Evolutionary conservation across 2,113 vertebrate species (phyloP), one percentile per base, ranked within the genome.

Genomic region (Xyliphius kryptos): DNA sequence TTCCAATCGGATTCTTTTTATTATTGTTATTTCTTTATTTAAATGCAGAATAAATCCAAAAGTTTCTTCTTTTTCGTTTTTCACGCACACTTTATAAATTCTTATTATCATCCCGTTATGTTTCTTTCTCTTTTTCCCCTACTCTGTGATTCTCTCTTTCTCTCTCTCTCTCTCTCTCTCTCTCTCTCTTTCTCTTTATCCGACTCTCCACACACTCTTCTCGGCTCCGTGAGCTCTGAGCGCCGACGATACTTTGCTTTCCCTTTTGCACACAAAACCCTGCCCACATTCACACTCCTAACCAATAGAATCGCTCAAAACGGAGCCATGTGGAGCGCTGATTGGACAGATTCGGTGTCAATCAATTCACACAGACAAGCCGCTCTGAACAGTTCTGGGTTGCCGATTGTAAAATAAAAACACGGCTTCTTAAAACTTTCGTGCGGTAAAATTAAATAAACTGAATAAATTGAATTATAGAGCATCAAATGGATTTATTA

Each of bases 231-330:
- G 36, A 41, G 54, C 54, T 56, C 54, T 57, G 56, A 57, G 40
- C 56, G 20, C 56, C 7, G 40, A 12, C 17, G 20, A 8, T n/a
- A 9, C 19, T 57, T 26, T 40, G 21, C 56, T 22, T 15, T 14
- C 3, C 56, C 44, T 57, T 57, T 57, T 57, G 56, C 95, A 89
- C 90, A 89, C 91, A 90, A 90, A 91, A 88, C 88, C 81, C 86
- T 77, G 82, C 81, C 88, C 85, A 77, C 83, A 85, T 86, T 83
- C 90, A 92, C 93, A n/a, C n/a, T n/a, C n/a, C n/a, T n/a, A n/a
- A n/a, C n/a, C 93, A 97, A 92, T 95, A 50, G 68, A 9, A 57
- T n/a, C 8, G 17, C 17, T 14, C 16, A n/a, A 12, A n/a, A 12
- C 26, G 17, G 38, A 1, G 6, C 2, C 38, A 57, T 81, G 84